A percentile compares a stretch with the other conserved stretches of the same genome.
phyloP scores from a whole-genome alignment of 2,113 vertebrate species.

The Megaceryle torquata region DNA sequence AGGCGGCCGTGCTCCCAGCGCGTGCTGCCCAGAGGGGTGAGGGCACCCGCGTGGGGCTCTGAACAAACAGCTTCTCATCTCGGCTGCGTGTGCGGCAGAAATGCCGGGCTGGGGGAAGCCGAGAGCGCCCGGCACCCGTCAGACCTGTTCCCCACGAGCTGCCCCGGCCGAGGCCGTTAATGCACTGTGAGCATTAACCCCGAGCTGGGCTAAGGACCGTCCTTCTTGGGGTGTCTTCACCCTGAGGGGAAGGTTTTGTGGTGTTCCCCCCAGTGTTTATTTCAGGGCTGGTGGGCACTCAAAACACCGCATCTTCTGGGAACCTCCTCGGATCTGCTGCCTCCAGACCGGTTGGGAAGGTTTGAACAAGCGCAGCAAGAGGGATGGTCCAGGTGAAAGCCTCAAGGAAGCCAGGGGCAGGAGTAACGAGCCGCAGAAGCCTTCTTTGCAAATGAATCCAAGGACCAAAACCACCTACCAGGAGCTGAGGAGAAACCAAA shows the following conservation, averaged over 20 bases:
- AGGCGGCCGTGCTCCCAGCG: background rate
- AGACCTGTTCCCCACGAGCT: background rate
- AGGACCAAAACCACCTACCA: background rate
- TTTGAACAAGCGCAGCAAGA: background rate
- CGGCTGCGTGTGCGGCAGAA: background rate
- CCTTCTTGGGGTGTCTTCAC: background rate
- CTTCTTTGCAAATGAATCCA: background rate
- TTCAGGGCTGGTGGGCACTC: background rate
- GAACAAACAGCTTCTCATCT: background rate
- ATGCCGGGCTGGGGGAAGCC: background rate
- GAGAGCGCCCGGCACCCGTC: background rate
- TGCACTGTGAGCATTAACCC: background rate
- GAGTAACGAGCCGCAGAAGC: background rate
- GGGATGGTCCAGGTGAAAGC: fast-evolving
- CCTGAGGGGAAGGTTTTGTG: background rate
- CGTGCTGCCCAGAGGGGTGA: background rate
- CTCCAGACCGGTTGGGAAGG: background rate
- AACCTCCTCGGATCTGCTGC: background rate
- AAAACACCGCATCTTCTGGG: fast-evolving
- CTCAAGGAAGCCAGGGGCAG: background rate
- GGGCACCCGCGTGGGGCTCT: background rate
- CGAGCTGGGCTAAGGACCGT: background rate
- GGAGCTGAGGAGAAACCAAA: background rate
- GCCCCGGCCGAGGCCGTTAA: background rate
- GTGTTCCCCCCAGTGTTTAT: fast-evolving